Conservation (phyloP, 2,113 vertebrate genomes). For the Peromyscus polionotus region DNA sequence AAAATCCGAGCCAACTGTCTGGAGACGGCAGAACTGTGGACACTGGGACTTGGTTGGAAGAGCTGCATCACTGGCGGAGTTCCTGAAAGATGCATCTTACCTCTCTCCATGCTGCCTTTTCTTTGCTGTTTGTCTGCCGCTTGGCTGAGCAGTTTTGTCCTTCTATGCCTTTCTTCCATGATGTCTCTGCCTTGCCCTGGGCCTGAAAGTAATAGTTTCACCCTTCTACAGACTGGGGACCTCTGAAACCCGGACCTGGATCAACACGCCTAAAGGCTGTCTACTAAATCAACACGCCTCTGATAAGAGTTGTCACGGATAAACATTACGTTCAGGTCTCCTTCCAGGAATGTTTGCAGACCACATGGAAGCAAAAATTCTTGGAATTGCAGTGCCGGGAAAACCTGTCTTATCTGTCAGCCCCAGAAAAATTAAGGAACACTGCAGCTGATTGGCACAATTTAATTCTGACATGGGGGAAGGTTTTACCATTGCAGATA, state of each 20-base stretch:
- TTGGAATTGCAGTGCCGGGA: constrained; percentile 12
- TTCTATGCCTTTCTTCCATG: background rate
- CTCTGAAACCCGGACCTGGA: background rate
- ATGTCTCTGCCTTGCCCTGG: background rate
- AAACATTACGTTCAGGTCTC: constrained; percentile 32
- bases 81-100: background rate
- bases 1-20: background rate
- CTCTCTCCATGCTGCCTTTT: no score
- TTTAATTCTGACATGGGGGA: background rate
- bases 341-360: constrained; percentile 19
- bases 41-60: background rate
- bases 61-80: background rate
- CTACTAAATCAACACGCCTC: constrained; percentile 4
- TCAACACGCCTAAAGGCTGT: background rate
- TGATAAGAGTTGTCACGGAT: background rate
- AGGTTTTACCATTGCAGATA: background rate
- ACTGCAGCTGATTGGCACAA: background rate
- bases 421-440: background rate
- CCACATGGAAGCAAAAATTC: background rate
- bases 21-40: background rate
- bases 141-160: background rate
- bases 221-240: background rate
- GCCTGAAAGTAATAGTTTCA: background rate
- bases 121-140: background rate
- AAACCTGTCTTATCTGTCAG: constrained; percentile 11